Conservation (phyloP, 2,113 vertebrate species). For the Lates calcarifer region DNA sequence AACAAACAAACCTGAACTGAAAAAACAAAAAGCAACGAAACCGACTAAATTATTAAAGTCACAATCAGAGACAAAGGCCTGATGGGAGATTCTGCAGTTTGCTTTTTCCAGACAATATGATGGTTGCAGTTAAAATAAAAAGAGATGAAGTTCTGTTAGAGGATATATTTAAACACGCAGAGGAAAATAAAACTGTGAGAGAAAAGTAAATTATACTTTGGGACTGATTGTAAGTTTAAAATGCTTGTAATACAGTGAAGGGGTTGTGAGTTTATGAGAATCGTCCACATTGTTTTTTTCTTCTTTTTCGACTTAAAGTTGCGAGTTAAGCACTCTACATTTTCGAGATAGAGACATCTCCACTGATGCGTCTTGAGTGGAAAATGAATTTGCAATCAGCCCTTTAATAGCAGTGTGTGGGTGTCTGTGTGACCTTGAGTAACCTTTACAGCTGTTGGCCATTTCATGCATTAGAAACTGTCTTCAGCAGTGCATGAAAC, state of each 20-base stretch:
- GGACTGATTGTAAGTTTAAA: no score
- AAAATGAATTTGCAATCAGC: neutral
- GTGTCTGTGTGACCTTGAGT: slow-evolving; percentile 23
- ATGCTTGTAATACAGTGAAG: no score
- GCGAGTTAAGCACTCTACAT: neutral
- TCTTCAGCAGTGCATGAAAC: slow-evolving; percentile 1
- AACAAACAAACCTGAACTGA: no score
- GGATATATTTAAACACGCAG: no score
- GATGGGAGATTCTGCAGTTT: neutral
- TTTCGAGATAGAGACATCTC: neutral
- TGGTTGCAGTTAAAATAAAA: neutral
- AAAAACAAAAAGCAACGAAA: neutral
- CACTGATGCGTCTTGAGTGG: neutral
- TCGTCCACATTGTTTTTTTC: no score
- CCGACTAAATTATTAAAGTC: neutral
- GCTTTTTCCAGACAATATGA: neutral
- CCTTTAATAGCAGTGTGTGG: neutral
- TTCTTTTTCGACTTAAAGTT: neutral
- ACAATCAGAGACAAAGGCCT: neutral
- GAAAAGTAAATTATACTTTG: no score
- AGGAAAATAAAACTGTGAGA: no score
- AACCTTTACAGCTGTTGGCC: slow-evolving; percentile 1
- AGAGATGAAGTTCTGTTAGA: no score
- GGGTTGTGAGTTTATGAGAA: no score
- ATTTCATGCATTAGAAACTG: neutral